phyloP scores from a whole-genome alignment of 1,140 invertebrate genomes.

The Lerema accius region DNA sequence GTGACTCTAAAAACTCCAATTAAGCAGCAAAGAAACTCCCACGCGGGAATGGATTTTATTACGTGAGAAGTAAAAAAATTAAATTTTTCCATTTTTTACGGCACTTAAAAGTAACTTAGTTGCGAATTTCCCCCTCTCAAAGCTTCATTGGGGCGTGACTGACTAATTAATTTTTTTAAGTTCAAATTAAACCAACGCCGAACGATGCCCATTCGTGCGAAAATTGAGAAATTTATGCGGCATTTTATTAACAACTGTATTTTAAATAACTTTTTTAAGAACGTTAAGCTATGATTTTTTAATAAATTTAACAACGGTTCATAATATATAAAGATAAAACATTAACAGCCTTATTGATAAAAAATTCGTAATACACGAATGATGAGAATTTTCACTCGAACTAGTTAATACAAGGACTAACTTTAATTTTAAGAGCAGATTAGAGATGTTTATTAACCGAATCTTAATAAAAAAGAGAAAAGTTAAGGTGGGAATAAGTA shows the following conservation, averaged over 20 bases:
- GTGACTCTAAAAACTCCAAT: conserved; percentile 45
- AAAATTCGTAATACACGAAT: too few species aligned
- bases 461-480: too few species aligned
- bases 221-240: conserved; percentile 63
- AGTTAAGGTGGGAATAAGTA: too few species aligned
- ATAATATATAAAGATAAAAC: too few species aligned
- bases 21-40: conserved; percentile 41
- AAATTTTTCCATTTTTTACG: conserved; percentile 63
- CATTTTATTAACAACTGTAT: conserved; percentile 59
- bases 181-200: conserved; percentile 54
- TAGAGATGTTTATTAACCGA: too few species aligned
- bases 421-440: too few species aligned
- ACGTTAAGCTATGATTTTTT: conserved; percentile 27
- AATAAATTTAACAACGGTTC: conserved; percentile 34
- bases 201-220: conserved; percentile 58
- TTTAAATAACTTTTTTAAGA: conserved; percentile 52
- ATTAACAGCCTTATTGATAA: too few species aligned
- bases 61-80: conserved; percentile 52
- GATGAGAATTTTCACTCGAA: too few species aligned
- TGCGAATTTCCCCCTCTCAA: conserved; percentile 50
- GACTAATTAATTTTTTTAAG: conserved; percentile 74
- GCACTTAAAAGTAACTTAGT: conserved; percentile 58
- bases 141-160: conserved; percentile 57
- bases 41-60: conserved; percentile 58
- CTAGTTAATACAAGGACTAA: too few species aligned